Conservation (phyloP, 53 echinoderm and acorn worm species). For the Paelopatides confundens region DNA sequence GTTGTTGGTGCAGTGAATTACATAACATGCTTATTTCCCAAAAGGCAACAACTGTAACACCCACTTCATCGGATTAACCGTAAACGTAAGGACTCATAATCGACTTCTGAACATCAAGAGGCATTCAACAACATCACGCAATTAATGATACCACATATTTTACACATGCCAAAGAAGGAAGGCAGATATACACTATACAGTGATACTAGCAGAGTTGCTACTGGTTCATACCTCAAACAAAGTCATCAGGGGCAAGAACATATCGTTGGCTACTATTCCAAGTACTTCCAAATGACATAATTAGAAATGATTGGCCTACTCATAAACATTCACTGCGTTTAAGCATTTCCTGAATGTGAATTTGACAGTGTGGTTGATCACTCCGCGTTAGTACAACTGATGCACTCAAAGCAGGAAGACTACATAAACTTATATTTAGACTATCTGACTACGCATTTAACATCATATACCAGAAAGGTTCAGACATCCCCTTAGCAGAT, state of each 20-base stretch:
- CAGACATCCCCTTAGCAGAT: conserved; percentile 64
- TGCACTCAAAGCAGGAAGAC: no score
- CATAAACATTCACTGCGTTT: background rate
- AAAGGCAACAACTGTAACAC: background rate
- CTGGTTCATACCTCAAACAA: conserved; percentile 51
- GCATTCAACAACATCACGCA: no score
- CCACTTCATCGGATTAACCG: no score
- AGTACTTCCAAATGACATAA: conserved; percentile 49
- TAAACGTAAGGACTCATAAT: no score
- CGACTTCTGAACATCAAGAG: no score
- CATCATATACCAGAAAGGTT: conserved; percentile 18
- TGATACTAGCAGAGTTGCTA: conserved; percentile 43
- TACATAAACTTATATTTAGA: no score
- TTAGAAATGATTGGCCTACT: conserved; percentile 47
- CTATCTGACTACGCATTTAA: no score
- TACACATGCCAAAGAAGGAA: conserved; percentile 11
- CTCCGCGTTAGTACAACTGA: no score
- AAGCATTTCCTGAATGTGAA: no score
- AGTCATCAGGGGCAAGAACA: conserved; percentile 10
- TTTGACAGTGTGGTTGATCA: no score
- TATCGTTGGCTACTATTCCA: conserved; percentile 53
- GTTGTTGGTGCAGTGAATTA: conserved; percentile 49
- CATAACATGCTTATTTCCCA: conserved; percentile 15
- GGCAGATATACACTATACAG: conserved; percentile 13
- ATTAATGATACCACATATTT: no score